phyloP scores from a whole-genome alignment of 2,113 vertebrate genomes.

The Lagopus muta region DNA sequence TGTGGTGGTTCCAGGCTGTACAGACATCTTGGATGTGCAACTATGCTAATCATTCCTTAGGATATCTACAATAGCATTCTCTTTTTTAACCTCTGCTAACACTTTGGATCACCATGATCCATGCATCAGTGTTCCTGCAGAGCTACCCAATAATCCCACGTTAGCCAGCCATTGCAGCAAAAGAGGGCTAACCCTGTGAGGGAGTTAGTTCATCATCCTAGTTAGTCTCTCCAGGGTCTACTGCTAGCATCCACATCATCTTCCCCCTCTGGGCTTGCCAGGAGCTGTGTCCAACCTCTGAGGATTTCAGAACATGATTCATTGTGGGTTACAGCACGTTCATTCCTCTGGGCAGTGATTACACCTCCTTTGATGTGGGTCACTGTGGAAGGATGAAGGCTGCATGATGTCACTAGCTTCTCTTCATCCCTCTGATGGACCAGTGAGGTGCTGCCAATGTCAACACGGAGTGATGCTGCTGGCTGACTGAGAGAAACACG shows the following conservation, averaged over 20 bases:
- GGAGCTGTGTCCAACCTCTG: conserved; percentile 33
- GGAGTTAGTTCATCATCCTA: background rate
- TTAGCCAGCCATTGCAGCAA: background rate
- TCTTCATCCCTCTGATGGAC: background rate
- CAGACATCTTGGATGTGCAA: background rate
- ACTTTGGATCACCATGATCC: background rate
- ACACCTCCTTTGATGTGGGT: conserved; percentile 66
- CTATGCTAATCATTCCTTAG: background rate
- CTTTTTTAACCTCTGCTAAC: background rate
- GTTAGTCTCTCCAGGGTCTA: conserved; percentile 5
- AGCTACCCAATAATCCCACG: background rate
- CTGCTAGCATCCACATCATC: conserved; percentile 33
- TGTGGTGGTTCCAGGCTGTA: background rate
- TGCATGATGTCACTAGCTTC: conserved; percentile 64
- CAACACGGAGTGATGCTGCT: conserved; percentile 21
- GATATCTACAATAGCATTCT: background rate
- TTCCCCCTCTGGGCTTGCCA: conserved; percentile 53
- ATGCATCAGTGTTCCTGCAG: background rate
- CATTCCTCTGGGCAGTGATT: conserved; percentile 54
- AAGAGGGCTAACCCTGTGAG: background rate
- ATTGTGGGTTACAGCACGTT: conserved; percentile 51
- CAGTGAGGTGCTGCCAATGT: conserved; percentile 45
- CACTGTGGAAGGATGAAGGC: conserved; percentile 38
- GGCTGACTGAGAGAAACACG: background rate
- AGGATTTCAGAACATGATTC: conserved; percentile 62